These are phyloP conservation scores for Zaprionus vittiger DNA, from an alignment of 1,140 invertebrate species.

Conservation along the genomic window DNA sequence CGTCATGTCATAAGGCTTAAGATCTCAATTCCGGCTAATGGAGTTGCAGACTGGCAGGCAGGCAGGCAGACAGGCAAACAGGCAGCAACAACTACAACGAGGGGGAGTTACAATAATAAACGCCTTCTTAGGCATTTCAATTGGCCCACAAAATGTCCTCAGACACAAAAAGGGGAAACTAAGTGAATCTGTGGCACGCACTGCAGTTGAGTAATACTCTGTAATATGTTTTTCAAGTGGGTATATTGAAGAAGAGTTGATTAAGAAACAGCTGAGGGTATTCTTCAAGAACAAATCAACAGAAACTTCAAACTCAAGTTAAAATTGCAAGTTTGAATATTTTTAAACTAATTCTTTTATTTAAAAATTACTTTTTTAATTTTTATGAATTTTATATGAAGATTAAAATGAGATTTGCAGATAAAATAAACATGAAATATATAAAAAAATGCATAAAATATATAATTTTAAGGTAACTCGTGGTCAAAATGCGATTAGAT, in stretches of 20 bases:
- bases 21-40: slow-evolving; percentile 72
- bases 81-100: slow-evolving; percentile 7
- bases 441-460: too few species aligned
- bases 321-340: too few species aligned
- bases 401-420: too few species aligned
- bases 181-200: slow-evolving; percentile 21
- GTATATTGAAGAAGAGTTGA: background rate
- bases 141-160: slow-evolving; percentile 50
- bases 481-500: too few species aligned
- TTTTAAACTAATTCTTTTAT: too few species aligned
- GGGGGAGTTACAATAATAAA: slow-evolving; percentile 34
- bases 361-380: too few species aligned
- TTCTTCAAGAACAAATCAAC: too few species aligned
- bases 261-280: background rate
- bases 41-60: slow-evolving; percentile 33
- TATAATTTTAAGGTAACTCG: too few species aligned
- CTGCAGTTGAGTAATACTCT: slow-evolving; percentile 30
- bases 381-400: too few species aligned
- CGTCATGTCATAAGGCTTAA: slow-evolving; percentile 72
- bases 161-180: slow-evolving; percentile 19
- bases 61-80: slow-evolving; percentile 2
- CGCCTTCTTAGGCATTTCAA: slow-evolving; percentile 72
- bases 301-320: too few species aligned
- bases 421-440: too few species aligned
- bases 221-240: background rate